A percentile compares a stretch with the other conserved stretches of the same genome.
Conservation (phyloP, 1,140 invertebrate genomes). For the Probaryconus sp. region DNA sequence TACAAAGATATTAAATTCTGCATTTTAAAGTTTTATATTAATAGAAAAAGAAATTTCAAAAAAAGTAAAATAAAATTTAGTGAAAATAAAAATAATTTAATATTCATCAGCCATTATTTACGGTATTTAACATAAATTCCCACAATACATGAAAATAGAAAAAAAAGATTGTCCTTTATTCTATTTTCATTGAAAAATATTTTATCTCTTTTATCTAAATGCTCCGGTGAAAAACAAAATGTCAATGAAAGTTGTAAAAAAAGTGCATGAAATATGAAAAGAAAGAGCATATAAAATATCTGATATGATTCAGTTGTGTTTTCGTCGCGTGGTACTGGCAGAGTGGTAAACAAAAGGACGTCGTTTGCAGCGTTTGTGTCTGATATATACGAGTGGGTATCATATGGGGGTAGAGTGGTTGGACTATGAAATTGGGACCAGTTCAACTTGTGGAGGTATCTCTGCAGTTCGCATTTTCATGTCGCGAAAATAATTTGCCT, state of each 20-base stretch:
- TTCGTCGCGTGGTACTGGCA: slow-evolving; percentile 44
- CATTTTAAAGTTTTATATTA: no score
- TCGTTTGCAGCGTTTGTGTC: slow-evolving; percentile 49
- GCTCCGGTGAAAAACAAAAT: slow-evolving; percentile 11
- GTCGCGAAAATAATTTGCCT: slow-evolving; percentile 52
- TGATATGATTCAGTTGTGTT: slow-evolving; percentile 52
- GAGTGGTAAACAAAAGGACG: slow-evolving; percentile 55
- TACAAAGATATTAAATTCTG: no score
- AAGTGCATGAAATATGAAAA: slow-evolving; percentile 45
- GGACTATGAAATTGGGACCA: slow-evolving; percentile 25
- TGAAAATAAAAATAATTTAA: no score
- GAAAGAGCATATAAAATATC: slow-evolving; percentile 54
- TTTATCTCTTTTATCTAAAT: slow-evolving; percentile 31
- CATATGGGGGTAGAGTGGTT: slow-evolving; percentile 28
- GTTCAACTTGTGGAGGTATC: slow-evolving; percentile 4
- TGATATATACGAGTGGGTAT: slow-evolving; percentile 52
- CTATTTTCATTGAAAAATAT: slow-evolving; percentile 27
- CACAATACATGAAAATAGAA: no score
- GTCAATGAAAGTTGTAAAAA: slow-evolving; percentile 49
- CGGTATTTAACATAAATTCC: no score
- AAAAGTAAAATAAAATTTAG: no score
- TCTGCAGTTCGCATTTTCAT: slow-evolving; percentile 29
- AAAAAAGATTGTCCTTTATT: no score
- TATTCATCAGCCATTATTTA: no score
- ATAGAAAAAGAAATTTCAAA: no score